These are phyloP conservation scores for Andrena minutula DNA, from an alignment of 2,888 invertebrate species.

Conservation along the genomic window DNA sequence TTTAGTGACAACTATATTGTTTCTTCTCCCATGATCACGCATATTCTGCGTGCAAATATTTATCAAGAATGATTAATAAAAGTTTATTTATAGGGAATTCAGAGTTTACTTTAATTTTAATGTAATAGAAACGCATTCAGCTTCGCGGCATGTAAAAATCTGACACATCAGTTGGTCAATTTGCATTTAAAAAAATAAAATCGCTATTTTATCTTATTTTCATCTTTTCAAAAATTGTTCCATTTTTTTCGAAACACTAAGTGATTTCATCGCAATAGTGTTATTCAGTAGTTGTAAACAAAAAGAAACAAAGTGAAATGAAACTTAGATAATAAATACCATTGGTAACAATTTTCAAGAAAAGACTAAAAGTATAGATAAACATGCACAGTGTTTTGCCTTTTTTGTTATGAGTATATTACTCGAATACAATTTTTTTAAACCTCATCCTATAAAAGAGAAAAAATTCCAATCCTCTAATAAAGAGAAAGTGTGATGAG, in stretches of 20 bases:
- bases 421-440: too few species aligned
- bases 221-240: too few species aligned
- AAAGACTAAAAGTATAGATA: too few species aligned
- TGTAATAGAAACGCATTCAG: background rate
- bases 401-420: too few species aligned
- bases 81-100: conserved; percentile 23
- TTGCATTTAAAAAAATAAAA: too few species aligned
- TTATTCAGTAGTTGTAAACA: background rate
- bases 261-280: background rate
- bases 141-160: background rate
- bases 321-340: background rate
- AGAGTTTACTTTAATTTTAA: conserved; percentile 25
- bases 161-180: background rate
- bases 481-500: too few species aligned
- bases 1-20: conserved; percentile 7
- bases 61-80: conserved; percentile 12
- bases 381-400: too few species aligned
- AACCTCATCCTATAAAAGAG: too few species aligned
- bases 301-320: background rate
- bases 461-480: too few species aligned
- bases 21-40: background rate
- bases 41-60: conserved; percentile 7
- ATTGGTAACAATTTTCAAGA: background rate
- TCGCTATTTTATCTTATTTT: too few species aligned
- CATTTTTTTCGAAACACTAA: too few species aligned